Base-by-base conservation (phyloP, 2,113 vertebrate genomes). In the Chionomys nivalis region DNA sequence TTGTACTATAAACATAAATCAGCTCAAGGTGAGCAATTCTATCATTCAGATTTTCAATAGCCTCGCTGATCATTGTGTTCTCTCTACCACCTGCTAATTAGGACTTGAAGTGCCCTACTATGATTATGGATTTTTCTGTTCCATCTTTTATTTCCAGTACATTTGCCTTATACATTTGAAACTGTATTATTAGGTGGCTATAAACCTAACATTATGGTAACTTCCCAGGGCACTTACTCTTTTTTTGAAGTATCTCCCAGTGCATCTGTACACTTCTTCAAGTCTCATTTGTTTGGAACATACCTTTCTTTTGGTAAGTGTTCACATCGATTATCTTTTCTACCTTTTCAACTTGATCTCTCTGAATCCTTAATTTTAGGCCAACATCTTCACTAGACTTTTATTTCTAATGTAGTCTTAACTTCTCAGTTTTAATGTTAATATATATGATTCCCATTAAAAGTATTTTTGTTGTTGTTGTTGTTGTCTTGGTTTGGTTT, bases 111-210 rank as follows among this genome's bases (percentile, higher is more conserved):
- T 77, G 14, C 14, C 44, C 24, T 91, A 44, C 14, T 89, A 36
- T 70, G 66, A 82, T 36, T 89, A 3, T 65, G 23, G 28, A 86
- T 72, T 89, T 93, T 31, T 77, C 42, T 63, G 5, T 33, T 79
- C 72, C 42, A 39, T 91, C 44, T 75, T 93, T 83, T 88, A 87
- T 26, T 87, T 88, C 47, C 9, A 76, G 47, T 26, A 81, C 16
- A 63, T 86, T 91, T 93, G 44, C 55, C 55, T 85, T 95, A 63
- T 61, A 47, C 16, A 93, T 85, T 94, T 95, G 94, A 86, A 95
- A 73, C 44, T 85, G 26, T 44, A 24, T 70, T 91, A 68, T 3
- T 77, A 11, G 5, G 4, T 66, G 42, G 19, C 52, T 79, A 63
- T 44, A 86, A 31, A 36, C 90, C 58, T 76, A 81, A 81, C 91